Base-by-base conservation (phyloP, 2,797 vertebrate genomes). In the Enteromius fasciolatus region DNA sequence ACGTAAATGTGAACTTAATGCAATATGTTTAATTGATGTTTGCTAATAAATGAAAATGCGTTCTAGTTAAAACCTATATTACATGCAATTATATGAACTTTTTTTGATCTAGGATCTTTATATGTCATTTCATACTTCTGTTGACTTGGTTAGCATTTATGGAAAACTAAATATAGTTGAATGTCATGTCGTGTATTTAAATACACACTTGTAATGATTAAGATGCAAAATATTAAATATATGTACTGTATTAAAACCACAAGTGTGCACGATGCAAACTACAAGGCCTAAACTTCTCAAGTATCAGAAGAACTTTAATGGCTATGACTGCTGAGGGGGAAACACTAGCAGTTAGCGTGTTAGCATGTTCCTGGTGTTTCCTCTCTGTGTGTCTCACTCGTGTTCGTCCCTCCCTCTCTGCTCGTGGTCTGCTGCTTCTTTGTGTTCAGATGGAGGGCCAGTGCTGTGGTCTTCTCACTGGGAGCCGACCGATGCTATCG, bases 401-500 rank as follows among this genome's bases (percentile, higher is more conserved):
- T 83, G 54, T 75, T 57, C 33, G 2, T 46, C 36, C 59, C 80
- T 46, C 74, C 12, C 48, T 31, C 59, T 61, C 82, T 86, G 88
- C 88, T 81, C 12, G 52, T 63, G 76, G 31, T 78, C 44, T 28
- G 66, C 67, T 46, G 46, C 86, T 90, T 87, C 83, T 83, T 87
- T 89, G 86, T 87, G 87, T 89, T 85, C 87, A 85, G 89, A 91
- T 54, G 91, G 90, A 91, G 87, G 92, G 87, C 87, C 90, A 76
- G 91, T 85, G 88, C 92, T 91, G 93, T 86, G 89, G 92, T 93
- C 95, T 95, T 91, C 91, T 94, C 8, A 79, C 87, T 86, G 90
- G 91, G 93, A 96, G 95, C 96, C 95, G 95, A 95, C 86, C 92
- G 95, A 97, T 97, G 96, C 94, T 96, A 94, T 97, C 96, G 95